Evolutionary conservation across 2,113 vertebrate species (phyloP).

Genomic region (Fulmarus glacialis): DNA sequence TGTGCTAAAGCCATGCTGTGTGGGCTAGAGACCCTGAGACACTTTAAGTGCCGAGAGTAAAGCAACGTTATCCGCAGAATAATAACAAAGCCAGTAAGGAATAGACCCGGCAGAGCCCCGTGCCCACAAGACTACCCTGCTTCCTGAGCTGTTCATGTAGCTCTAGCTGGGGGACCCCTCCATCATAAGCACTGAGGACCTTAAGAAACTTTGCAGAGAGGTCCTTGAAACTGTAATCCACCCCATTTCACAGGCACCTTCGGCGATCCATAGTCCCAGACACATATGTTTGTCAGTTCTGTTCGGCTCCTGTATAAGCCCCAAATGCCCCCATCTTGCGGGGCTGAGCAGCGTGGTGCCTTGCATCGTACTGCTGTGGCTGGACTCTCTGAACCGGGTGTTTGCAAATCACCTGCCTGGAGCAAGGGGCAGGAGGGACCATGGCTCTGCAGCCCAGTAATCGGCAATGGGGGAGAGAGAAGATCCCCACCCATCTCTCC

Average conservation of each 20-base stretch:
- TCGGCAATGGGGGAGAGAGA: neutral
- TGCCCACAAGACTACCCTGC: neutral
- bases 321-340: neutral
- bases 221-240: neutral
- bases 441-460: neutral
- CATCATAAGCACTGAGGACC: neutral
- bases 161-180: neutral
- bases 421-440: neutral
- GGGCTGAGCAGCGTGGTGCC: neutral
- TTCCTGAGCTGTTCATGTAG: neutral
- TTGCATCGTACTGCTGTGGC: rapidly evolving
- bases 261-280: neutral
- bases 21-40: neutral
- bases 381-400: neutral
- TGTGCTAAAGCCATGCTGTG: neutral
- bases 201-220: neutral
- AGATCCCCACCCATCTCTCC: neutral
- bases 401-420: neutral
- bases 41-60: neutral
- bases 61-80: neutral
- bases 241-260: neutral
- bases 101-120: rapidly evolving
- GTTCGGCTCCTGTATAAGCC: neutral
- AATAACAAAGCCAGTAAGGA: neutral
- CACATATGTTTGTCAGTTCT: neutral